Conservation (phyloP, 2,888 invertebrate species). For the Phaedon cochleariae region DNA sequence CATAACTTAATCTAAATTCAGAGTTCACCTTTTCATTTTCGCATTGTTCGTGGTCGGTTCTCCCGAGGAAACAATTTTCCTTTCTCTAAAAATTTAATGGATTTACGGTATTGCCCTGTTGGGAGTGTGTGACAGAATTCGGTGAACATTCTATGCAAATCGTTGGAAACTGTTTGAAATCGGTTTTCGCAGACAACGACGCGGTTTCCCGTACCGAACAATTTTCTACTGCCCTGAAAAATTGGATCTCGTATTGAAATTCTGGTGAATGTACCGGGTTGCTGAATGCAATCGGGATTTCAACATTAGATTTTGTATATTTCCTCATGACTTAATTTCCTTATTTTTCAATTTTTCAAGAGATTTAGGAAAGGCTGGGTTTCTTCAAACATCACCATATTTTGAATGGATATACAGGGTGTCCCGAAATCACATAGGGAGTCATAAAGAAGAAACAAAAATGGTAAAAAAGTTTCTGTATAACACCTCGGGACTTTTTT, state of each 20-base stretch:
- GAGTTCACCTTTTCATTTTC: slow-evolving; percentile 12
- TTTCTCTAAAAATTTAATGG: slow-evolving; percentile 29
- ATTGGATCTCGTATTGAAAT: neutral
- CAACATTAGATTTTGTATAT: too few relatives aligned
- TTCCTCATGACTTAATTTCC: too few relatives aligned
- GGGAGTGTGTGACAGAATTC: slow-evolving; percentile 29
- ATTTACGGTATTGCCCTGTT: slow-evolving; percentile 24
- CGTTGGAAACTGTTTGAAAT: slow-evolving; percentile 27
- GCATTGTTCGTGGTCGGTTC: slow-evolving; percentile 17
- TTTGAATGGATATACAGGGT: too few relatives aligned
- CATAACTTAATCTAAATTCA: slow-evolving; percentile 10
- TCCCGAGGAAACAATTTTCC: slow-evolving; percentile 27
- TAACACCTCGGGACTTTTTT: too few relatives aligned
- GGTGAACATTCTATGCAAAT: slow-evolving; percentile 34
- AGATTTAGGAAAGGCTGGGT: too few relatives aligned
- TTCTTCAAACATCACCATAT: too few relatives aligned
- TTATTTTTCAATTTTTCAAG: too few relatives aligned
- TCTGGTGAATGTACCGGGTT: neutral
- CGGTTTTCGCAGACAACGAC: slow-evolving; percentile 17
- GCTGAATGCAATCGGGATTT: too few relatives aligned
- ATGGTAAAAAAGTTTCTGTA: too few relatives aligned
- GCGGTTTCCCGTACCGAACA: neutral
- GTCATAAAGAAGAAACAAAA: too few relatives aligned
- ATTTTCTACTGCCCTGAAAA: neutral
- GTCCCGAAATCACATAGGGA: too few relatives aligned